phyloP scores from a whole-genome alignment of 2,797 vertebrate species.

The Manis crassicaudata region DNA sequence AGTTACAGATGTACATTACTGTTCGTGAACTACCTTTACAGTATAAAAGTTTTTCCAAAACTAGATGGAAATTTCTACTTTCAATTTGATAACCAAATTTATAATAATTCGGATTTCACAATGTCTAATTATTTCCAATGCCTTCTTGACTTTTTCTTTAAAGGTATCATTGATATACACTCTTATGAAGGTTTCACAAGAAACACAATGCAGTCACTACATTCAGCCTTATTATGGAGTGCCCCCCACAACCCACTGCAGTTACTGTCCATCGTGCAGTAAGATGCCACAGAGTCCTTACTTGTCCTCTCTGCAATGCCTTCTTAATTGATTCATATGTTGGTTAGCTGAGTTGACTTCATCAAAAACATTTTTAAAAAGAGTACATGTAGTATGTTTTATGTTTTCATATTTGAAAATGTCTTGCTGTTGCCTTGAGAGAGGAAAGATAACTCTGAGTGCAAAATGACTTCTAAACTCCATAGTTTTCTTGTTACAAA shows the following conservation, averaged over 20 bases:
- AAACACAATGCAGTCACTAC: too few relatives aligned
- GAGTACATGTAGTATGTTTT: not conserved
- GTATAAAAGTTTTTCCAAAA: not conserved
- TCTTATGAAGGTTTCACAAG: too few relatives aligned
- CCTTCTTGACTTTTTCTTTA: not conserved
- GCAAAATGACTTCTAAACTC: not conserved
- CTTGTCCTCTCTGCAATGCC: not conserved
- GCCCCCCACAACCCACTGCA: too few relatives aligned
- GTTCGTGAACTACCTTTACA: not conserved
- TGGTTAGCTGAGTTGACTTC: not conserved
- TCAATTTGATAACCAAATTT: not conserved
- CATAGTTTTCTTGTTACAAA: not conserved
- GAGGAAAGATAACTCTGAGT: slow-evolving; percentile 1
- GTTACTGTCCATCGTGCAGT: too few relatives aligned
- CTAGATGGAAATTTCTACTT: not conserved
- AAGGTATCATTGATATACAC: too few relatives aligned
- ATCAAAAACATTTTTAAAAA: not conserved
- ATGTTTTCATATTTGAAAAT: not conserved
- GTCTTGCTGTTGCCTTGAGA: not conserved
- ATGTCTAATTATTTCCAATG: not conserved
- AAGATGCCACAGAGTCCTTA: too few relatives aligned
- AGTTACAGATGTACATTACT: not conserved
- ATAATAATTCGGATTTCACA: not conserved
- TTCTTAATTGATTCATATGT: not conserved
- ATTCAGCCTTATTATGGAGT: too few relatives aligned